A percentile compares a stretch with the other conserved stretches of the same genome.
Conservation (phyloP, 30 jellyfish, hydroid and myxozoan species). For the Hydra vulgaris region DNA sequence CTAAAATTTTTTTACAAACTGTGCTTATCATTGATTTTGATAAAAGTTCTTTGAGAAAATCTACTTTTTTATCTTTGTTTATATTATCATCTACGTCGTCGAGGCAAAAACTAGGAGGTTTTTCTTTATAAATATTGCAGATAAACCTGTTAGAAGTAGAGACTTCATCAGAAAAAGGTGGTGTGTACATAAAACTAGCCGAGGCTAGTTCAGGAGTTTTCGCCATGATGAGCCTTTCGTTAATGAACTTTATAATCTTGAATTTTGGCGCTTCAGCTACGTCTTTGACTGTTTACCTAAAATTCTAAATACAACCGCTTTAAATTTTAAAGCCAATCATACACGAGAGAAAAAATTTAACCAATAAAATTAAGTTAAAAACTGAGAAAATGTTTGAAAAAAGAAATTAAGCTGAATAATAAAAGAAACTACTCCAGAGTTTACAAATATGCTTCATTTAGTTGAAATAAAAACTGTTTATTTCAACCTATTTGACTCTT, state of each 20-base stretch:
- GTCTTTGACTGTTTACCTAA: background rate
- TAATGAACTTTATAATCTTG: background rate
- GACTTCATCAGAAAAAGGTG: background rate
- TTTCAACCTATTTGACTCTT: too few species aligned
- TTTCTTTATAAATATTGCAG: background rate
- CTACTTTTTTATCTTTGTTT: background rate
- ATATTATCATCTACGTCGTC: slow-evolving; percentile 10
- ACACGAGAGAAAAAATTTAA: background rate
- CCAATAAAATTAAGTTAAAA: background rate
- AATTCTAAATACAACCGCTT: background rate
- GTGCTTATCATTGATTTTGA: background rate
- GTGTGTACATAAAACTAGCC: background rate
- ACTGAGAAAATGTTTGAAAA: too few species aligned
- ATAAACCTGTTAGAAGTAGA: background rate
- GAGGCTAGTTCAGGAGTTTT: background rate
- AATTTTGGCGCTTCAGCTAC: background rate
- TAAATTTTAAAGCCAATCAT: background rate
- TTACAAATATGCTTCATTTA: too few species aligned
- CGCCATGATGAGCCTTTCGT: background rate
- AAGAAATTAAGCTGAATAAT: too few species aligned
- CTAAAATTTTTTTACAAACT: slow-evolving; percentile 10
- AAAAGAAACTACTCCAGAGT: too few species aligned
- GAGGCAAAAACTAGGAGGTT: background rate
- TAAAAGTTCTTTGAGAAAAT: background rate
- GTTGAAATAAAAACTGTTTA: too few species aligned